Percentiles rank a stretch among this genome's conserved stretches.
These are phyloP conservation scores for Cottus gobio DNA, from an alignment of 2,113 vertebrate species.

Conservation along the genomic window DNA sequence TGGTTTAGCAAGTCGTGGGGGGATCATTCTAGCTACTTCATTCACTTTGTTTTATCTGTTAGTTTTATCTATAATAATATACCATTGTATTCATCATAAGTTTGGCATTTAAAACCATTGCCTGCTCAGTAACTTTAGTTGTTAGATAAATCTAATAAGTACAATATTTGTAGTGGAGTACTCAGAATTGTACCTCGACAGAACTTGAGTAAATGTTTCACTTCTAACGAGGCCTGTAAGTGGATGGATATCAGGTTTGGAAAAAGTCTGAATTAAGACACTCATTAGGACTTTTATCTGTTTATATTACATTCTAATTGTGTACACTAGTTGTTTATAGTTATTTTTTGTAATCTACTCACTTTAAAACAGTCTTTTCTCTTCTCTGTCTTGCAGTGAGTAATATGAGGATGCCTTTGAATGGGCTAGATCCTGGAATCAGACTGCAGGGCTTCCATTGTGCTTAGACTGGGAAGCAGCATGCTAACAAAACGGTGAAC, in stretches of 20 bases:
- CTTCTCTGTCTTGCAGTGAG: conserved; percentile 67
- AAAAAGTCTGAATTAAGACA: neutral
- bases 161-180: neutral
- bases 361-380: neutral
- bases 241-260: neutral
- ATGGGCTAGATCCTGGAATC: conserved; percentile 73
- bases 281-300: neutral
- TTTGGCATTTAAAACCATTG: neutral
- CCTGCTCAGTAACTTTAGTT: neutral
- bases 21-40: neutral
- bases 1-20: neutral
- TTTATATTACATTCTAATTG: neutral
- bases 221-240: neutral
- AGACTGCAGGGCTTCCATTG: conserved; percentile 63
- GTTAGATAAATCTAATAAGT: neutral
- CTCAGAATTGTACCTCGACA: neutral
- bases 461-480: conserved; percentile 67
- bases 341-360: neutral
- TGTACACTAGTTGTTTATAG: neutral
- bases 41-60: neutral
- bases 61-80: neutral
- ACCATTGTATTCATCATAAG: neutral
- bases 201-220: neutral
- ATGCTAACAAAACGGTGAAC: conserved; percentile 77
- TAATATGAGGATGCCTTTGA: conserved; percentile 84